Percentiles rank a stretch among this genome's conserved stretches.
Evolutionary conservation across 1,140 invertebrate genomes (phyloP).

Genomic region (Anadara kagoshimensis): DNA sequence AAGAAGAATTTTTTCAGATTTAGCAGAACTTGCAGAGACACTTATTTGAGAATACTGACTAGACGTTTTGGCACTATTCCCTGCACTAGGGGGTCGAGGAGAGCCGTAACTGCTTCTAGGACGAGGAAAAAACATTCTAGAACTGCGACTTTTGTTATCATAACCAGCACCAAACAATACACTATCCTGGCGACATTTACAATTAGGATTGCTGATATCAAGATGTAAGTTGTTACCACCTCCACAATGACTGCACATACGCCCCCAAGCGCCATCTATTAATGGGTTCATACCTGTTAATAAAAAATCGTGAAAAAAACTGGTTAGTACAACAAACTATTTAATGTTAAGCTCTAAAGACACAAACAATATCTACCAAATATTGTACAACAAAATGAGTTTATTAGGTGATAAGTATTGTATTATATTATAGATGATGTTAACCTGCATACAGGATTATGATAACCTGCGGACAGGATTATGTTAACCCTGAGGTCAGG

Average conservation of each 20-base stretch:
- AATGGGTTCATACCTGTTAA: slow-evolving; percentile 56
- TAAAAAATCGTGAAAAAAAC: slow-evolving; percentile 11
- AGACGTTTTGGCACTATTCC: slow-evolving; percentile 16
- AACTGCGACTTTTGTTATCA: slow-evolving; percentile 24
- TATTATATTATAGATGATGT: too few relatives aligned
- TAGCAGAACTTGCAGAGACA: not conserved
- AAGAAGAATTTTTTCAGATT: slow-evolving; percentile 44
- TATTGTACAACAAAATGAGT: too few relatives aligned
- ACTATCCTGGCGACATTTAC: slow-evolving; percentile 64
- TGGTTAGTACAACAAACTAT: not conserved
- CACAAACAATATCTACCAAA: too few relatives aligned
- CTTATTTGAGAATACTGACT: not conserved
- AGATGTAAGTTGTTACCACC: slow-evolving; percentile 63
- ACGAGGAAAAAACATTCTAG: slow-evolving; percentile 38
- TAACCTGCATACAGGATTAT: too few relatives aligned
- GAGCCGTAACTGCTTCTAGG: slow-evolving; percentile 45
- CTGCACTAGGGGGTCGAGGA: slow-evolving; percentile 44
- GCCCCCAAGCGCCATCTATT: slow-evolving; percentile 51
- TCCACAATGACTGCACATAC: slow-evolving; percentile 60
- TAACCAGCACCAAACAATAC: slow-evolving; percentile 44
- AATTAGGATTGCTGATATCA: slow-evolving; percentile 59
- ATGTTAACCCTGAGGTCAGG: too few relatives aligned
- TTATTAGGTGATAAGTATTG: too few relatives aligned
- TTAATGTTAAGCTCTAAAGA: too few relatives aligned
- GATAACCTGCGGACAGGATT: too few relatives aligned